Conservation (phyloP, 2,797 vertebrate species). For the Crenuchus spilurus region DNA sequence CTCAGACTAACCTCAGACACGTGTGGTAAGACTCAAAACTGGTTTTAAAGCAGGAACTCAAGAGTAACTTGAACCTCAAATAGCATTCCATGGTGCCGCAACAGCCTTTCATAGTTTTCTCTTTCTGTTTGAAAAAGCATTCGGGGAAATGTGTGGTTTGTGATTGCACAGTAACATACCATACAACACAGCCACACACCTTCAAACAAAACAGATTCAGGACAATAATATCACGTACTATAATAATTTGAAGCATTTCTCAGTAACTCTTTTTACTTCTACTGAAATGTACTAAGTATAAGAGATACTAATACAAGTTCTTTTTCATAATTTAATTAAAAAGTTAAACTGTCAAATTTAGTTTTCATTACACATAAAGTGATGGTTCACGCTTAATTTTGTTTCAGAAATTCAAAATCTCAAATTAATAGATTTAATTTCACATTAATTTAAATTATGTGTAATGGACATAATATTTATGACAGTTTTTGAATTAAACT, state of each 20-base stretch:
- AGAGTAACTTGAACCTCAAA: neutral
- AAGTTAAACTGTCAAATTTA: no score
- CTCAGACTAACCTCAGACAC: neutral
- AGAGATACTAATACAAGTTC: neutral
- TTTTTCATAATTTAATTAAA: no score
- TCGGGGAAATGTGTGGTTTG: neutral
- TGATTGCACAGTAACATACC: no score
- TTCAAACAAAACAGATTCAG: neutral
- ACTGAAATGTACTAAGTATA: neutral
- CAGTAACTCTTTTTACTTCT: neutral
- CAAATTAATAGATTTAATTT: no score
- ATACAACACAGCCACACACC: no score
- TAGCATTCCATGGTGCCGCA: neutral
- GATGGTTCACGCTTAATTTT: no score
- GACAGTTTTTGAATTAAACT: no score
- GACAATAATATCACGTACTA: neutral
- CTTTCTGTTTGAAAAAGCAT: neutral
- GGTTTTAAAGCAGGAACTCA: conserved; percentile 1
- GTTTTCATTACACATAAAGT: no score
- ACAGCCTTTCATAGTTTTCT: neutral
- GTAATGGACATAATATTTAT: no score
- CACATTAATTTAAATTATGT: no score
- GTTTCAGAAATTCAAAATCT: no score
- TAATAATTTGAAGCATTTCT: neutral
- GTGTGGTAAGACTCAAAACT: neutral